phyloP scores from a whole-genome alignment of 2,888 invertebrate species.

The Phengaris arion region DNA sequence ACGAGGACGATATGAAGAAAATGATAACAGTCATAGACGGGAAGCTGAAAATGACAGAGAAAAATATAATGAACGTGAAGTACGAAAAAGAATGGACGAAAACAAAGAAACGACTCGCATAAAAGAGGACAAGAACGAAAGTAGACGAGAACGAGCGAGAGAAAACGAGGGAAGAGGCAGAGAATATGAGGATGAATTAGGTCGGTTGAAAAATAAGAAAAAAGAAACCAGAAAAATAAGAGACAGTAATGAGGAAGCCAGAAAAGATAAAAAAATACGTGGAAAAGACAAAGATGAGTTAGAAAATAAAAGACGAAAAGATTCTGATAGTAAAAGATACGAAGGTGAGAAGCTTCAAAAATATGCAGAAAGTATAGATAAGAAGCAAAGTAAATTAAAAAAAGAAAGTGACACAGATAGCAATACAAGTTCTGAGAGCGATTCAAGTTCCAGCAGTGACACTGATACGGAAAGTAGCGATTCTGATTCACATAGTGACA shows the following conservation, averaged over 20 bases:
- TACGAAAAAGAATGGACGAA: background rate
- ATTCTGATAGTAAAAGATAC: slow-evolving; percentile 1
- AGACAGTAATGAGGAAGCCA: background rate
- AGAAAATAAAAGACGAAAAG: background rate
- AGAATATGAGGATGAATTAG: background rate
- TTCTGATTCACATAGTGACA: slow-evolving; percentile 24
- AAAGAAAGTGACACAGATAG: slow-evolving; percentile 20
- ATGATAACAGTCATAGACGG: background rate
- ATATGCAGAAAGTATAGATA: slow-evolving; percentile 8
- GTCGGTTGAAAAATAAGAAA: background rate
- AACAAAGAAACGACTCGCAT: background rate
- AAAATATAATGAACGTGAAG: background rate
- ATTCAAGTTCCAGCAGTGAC: slow-evolving; percentile 7
- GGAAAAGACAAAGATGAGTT: background rate
- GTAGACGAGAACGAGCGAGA: background rate
- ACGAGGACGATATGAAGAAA: background rate
- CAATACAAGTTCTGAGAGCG: slow-evolving; percentile 22
- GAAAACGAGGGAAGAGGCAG: background rate
- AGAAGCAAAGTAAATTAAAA: background rate
- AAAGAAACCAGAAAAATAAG: background rate
- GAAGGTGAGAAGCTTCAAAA: background rate
- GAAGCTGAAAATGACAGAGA: background rate
- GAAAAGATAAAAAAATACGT: background rate
- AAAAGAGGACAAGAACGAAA: background rate
- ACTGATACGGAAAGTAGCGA: slow-evolving; percentile 8